phyloP scores from a whole-genome alignment of 2,113 vertebrate genomes.

The Hemiscyllium ocellatum region DNA sequence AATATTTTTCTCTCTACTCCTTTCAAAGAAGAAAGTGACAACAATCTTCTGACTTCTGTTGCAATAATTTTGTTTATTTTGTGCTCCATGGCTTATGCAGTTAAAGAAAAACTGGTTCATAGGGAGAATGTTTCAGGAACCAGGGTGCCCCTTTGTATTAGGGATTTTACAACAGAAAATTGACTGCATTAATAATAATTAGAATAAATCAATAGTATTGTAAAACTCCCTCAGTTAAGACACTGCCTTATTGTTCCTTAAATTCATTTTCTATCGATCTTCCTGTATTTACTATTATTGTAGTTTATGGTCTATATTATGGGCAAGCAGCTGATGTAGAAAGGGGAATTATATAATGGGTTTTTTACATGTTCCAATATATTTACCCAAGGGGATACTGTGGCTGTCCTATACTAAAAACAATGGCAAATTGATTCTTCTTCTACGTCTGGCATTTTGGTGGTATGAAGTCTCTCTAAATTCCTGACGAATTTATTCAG shows the following conservation, averaged over 20 bases:
- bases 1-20: not conserved
- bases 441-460: not conserved
- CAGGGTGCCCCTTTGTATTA: not conserved
- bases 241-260: slow-evolving; percentile 22
- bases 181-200: slow-evolving; percentile 29
- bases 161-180: not conserved
- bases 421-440: slow-evolving; percentile 30
- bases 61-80: not conserved
- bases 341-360: slow-evolving; percentile 19
- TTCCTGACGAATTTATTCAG: not conserved
- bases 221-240: slow-evolving; percentile 7
- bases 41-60: not conserved
- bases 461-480: not conserved
- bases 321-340: not conserved
- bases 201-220: slow-evolving; percentile 29
- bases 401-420: slow-evolving; percentile 1
- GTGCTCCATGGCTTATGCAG: not conserved
- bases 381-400: slow-evolving; percentile 9
- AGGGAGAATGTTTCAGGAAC: not conserved
- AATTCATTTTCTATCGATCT: slow-evolving; percentile 16
- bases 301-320: slow-evolving; percentile 30
- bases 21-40: not conserved
- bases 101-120: not conserved
- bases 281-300: slow-evolving; percentile 26
- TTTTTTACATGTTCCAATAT: slow-evolving; percentile 32